Evolutionary conservation across 2,113 vertebrate species (phyloP).

Genomic region (Steatornis caripensis): DNA sequence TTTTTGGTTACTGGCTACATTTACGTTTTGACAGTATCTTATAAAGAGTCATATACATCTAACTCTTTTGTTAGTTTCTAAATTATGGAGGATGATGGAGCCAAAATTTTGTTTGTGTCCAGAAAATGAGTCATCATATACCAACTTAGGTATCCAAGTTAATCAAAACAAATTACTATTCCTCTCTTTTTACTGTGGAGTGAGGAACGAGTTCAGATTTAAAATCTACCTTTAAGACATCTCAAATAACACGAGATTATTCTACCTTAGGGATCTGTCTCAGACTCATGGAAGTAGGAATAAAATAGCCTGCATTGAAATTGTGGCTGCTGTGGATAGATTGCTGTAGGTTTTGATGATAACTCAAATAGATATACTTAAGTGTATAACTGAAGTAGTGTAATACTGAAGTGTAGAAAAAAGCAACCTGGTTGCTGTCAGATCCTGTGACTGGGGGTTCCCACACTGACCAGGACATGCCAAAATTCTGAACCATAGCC

Average conservation of each 20-base stretch:
- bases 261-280: background rate
- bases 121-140: background rate
- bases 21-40: background rate
- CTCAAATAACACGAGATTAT: background rate
- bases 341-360: background rate
- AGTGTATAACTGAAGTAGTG: background rate
- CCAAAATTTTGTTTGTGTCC: background rate
- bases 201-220: background rate
- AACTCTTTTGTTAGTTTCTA: background rate
- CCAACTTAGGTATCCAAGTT: background rate
- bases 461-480: background rate
- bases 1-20: background rate
- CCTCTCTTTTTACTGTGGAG: background rate
- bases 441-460: background rate
- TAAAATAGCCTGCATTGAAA: background rate
- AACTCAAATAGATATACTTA: background rate
- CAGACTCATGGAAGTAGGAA: background rate
- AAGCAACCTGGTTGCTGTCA: background rate
- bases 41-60: background rate
- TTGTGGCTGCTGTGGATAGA: background rate
- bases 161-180: background rate
- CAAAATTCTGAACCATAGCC: background rate
- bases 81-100: background rate
- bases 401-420: background rate
- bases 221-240: background rate